Evolutionary conservation across 2,888 invertebrate species (phyloP).

Genomic region (Stenotaenia linearis): DNA sequence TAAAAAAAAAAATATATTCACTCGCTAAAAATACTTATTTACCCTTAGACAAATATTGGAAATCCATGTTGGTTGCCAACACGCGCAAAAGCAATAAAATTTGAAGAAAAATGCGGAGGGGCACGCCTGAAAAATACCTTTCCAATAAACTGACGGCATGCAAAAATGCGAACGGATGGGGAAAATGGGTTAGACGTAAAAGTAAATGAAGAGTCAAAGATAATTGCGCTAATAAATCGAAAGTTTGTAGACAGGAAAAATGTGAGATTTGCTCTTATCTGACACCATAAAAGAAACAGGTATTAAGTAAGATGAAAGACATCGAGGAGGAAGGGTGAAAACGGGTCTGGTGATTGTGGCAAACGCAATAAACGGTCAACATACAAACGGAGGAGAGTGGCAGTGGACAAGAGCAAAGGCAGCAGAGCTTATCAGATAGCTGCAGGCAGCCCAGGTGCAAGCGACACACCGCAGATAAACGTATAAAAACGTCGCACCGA

Average conservation of each 20-base stretch:
- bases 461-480: not conserved
- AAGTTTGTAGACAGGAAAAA: not conserved
- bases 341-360: conserved; percentile 16
- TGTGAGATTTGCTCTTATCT: conserved; percentile 7
- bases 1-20: not conserved
- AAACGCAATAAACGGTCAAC: conserved; percentile 6
- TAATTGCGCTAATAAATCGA: not conserved
- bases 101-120: not conserved
- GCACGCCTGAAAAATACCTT: not conserved
- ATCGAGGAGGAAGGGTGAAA: not conserved
- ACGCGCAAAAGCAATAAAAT: conserved; percentile 21
- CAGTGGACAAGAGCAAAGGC: not conserved
- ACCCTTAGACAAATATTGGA: conserved; percentile 21
- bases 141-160: conserved; percentile 17
- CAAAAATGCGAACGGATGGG: no score
- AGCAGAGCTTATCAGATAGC: not conserved
- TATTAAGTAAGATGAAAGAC: conserved; percentile 21
- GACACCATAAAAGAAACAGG: not conserved
- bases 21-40: not conserved
- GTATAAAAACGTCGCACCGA: not conserved
- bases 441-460: conserved; percentile 13
- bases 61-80: conserved; percentile 13
- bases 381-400: not conserved
- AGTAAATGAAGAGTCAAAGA: not conserved
- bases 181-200: no score